Conservation (phyloP, 2,113 vertebrate species). For the Crotalus horridus region DNA sequence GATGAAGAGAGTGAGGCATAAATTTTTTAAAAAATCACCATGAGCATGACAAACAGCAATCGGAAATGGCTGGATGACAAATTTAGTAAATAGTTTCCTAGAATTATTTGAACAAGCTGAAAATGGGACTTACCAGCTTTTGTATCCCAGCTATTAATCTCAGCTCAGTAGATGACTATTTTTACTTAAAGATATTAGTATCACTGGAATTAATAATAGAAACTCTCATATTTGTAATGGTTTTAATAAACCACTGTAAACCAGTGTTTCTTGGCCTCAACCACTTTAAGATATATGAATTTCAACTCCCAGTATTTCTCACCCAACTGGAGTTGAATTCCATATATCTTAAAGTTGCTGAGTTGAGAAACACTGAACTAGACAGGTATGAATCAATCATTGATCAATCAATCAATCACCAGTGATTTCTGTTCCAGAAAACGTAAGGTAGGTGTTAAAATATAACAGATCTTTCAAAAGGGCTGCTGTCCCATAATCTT, state of each 20-base stretch:
- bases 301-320: background rate
- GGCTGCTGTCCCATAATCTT: background rate
- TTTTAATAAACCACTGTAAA: background rate
- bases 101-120: conserved; percentile 15
- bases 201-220: conserved; percentile 11
- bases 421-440: background rate
- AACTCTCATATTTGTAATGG: background rate
- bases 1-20: background rate
- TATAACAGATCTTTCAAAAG: background rate
- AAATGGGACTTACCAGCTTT: background rate
- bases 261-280: background rate
- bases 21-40: background rate
- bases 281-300: background rate
- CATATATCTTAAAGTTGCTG: background rate
- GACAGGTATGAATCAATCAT: background rate
- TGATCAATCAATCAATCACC: background rate
- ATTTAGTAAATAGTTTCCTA: background rate
- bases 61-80: conserved; percentile 30
- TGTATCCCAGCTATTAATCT: background rate
- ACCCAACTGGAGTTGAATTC: background rate
- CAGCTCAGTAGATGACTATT: too few species aligned
- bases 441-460: background rate
- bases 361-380: background rate
- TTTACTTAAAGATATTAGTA: background rate
- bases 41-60: conserved; percentile 11